Conservation (phyloP, 2,113 vertebrate species). For the Pseudorectes ferrugineus region DNA sequence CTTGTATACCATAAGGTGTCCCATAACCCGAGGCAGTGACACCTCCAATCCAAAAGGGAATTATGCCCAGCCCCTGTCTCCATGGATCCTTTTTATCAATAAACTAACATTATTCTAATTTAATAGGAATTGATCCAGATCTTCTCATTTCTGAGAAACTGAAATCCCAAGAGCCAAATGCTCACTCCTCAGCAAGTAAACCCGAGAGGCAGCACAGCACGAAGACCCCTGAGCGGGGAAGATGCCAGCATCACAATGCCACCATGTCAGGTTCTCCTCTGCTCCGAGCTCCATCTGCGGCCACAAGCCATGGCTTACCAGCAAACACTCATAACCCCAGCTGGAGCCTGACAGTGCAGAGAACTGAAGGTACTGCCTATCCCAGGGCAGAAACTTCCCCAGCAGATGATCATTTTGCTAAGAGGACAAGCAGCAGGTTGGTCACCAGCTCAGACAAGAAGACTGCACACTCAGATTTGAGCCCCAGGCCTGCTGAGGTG, state of each 20-base stretch:
- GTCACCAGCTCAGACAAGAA: background rate
- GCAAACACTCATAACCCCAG: background rate
- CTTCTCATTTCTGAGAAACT: slow-evolving; percentile 88
- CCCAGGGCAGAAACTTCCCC: background rate
- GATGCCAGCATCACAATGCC: slow-evolving; percentile 67
- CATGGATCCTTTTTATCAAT: background rate
- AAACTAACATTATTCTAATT: background rate
- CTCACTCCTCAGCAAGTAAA: slow-evolving; percentile 65
- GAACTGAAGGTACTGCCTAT: background rate
- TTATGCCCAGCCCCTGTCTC: background rate
- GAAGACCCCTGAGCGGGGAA: slow-evolving; percentile 69
- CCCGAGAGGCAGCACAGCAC: slow-evolving; percentile 68
- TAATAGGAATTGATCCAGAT: slow-evolving; percentile 88
- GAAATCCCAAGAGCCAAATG: slow-evolving; percentile 62
- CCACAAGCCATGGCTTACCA: background rate
- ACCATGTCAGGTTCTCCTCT: background rate
- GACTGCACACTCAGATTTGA: background rate
- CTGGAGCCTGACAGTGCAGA: background rate
- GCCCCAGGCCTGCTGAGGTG: background rate
- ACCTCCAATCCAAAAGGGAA: background rate
- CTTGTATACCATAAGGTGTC: background rate
- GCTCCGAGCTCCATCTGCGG: slow-evolving; percentile 25
- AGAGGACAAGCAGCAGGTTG: background rate
- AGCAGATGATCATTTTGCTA: background rate
- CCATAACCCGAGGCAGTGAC: background rate